A percentile compares a stretch with the other conserved stretches of the same genome.
These are phyloP conservation scores for Cyanoderma ruficeps DNA, from an alignment of 2,113 vertebrate genomes.

Conservation along the genomic window DNA sequence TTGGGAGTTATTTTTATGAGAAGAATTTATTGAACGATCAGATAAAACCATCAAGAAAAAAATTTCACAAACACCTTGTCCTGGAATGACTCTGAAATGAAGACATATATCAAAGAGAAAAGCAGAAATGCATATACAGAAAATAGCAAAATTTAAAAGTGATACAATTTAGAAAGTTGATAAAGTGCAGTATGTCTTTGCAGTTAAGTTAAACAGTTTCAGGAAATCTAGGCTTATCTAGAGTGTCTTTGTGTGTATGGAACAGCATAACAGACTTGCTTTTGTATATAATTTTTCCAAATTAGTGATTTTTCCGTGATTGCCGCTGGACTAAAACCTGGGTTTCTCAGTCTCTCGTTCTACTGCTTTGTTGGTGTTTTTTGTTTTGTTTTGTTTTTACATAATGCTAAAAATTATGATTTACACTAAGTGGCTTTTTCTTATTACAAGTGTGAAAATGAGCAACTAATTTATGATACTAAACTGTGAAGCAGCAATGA, in stretches of 20 bases:
- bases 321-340: background rate
- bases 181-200: background rate
- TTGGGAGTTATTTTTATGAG: background rate
- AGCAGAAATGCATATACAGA: background rate
- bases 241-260: background rate
- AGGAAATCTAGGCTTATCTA: background rate
- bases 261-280: background rate
- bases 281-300: background rate
- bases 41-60: background rate
- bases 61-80: background rate
- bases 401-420: background rate
- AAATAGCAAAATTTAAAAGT: background rate
- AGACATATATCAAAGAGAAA: background rate
- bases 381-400: background rate
- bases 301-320: background rate
- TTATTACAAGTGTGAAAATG: background rate
- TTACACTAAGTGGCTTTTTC: background rate
- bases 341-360: background rate
- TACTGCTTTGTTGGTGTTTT: background rate
- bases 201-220: background rate
- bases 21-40: background rate
- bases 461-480: background rate
- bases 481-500: background rate
- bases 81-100: background rate
- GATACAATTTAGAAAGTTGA: background rate